These are phyloP conservation scores for Ammospiza maritima DNA, from an alignment of 2,797 vertebrate species.

Conservation along the genomic window DNA sequence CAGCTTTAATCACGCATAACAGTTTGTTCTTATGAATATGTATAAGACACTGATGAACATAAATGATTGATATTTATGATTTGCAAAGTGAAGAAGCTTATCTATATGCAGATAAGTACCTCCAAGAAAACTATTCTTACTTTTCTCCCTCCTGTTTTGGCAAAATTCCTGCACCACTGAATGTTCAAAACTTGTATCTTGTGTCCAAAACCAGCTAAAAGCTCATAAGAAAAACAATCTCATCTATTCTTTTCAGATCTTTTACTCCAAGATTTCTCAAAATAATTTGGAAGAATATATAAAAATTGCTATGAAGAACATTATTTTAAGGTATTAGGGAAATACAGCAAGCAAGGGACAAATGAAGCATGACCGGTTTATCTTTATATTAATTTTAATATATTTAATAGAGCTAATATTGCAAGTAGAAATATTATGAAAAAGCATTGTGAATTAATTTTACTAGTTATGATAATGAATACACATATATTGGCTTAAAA, in stretches of 20 bases:
- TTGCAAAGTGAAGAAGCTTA: constrained; percentile 64
- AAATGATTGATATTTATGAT: constrained; percentile 74
- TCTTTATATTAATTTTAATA: not conserved
- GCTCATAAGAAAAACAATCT: not conserved
- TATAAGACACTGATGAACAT: constrained; percentile 65
- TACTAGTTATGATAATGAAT: not conserved
- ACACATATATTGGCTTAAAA: not conserved
- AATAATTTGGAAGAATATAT: not conserved
- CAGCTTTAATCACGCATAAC: constrained; percentile 23
- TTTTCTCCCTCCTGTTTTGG: constrained; percentile 9
- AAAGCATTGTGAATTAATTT: not conserved
- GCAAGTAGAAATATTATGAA: not conserved
- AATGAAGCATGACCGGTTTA: not conserved
- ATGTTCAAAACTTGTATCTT: not conserved
- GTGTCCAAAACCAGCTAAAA: not conserved
- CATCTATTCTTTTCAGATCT: not conserved
- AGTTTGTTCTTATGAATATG: constrained; percentile 55
- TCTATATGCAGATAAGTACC: constrained; percentile 70
- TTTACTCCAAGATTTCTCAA: not conserved
- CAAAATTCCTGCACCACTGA: constrained; percentile 1
- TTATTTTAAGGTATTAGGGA: not conserved
- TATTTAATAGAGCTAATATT: not conserved
- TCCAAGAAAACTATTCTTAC: constrained; percentile 29
- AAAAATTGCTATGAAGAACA: not conserved
- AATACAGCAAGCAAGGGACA: not conserved